Evolutionary conservation across 2,888 invertebrate genomes (phyloP).

Genomic region (Agrilus mali): DNA sequence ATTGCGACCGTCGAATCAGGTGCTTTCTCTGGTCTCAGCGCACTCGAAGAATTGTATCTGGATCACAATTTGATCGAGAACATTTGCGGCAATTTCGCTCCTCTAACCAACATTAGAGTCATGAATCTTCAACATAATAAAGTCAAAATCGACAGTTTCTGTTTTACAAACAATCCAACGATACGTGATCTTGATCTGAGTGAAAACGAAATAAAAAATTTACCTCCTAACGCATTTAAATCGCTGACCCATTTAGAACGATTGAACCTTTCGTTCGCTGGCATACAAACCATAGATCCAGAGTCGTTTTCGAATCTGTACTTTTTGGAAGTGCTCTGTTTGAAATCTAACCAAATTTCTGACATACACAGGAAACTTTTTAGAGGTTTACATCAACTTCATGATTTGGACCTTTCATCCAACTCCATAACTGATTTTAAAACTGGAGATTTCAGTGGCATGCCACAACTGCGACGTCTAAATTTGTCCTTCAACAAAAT

Average conservation of each 20-base stretch:
- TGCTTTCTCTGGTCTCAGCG: constrained; percentile 24
- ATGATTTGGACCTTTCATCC: constrained; percentile 20
- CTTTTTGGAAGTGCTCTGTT: constrained; percentile 23
- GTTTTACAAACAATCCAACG: constrained; percentile 22
- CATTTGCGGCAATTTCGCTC: constrained; percentile 14
- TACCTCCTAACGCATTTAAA: constrained; percentile 16
- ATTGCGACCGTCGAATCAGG: constrained; percentile 21
- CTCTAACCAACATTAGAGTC: constrained; percentile 15
- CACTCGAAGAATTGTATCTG: constrained; percentile 23
- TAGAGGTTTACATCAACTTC: constrained; percentile 20
- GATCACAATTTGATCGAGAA: constrained; percentile 20
- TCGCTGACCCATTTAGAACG: constrained; percentile 16
- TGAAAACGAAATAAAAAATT: constrained; percentile 19
- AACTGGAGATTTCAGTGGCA: constrained; percentile 24
- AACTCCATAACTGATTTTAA: constrained; percentile 23
- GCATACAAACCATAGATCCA: constrained; percentile 17
- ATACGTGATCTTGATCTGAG: constrained; percentile 21
- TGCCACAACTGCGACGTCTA: constrained; percentile 25
- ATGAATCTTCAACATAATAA: constrained; percentile 24
- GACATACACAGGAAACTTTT: constrained; percentile 20
- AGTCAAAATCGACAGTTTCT: constrained; percentile 19
- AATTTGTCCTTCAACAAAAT: constrained; percentile 27
- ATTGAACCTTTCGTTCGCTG: constrained; percentile 23
- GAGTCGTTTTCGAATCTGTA: constrained; percentile 22
- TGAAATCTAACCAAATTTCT: constrained; percentile 22